These are phyloP conservation scores for Saccopteryx leptura DNA, from an alignment of 2,113 vertebrate species.

Conservation along the genomic window DNA sequence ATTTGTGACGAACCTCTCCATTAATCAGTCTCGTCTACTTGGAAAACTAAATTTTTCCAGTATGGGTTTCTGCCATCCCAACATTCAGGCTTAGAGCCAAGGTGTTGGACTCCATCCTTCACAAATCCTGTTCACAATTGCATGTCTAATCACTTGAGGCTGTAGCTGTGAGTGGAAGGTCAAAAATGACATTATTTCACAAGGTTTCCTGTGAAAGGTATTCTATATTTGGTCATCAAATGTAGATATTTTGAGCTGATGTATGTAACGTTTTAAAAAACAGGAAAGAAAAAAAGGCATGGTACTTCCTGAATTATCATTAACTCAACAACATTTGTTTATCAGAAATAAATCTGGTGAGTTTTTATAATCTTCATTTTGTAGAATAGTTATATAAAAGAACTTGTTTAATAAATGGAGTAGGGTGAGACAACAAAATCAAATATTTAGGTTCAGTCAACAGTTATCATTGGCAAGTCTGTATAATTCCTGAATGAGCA, in stretches of 20 bases:
- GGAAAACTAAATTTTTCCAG: constrained; percentile 72
- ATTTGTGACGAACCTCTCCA: constrained; percentile 66
- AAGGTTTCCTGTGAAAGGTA: constrained; percentile 45
- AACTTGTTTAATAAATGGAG: not conserved
- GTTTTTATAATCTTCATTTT: not conserved
- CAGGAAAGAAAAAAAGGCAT: not conserved
- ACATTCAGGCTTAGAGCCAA: constrained; percentile 48
- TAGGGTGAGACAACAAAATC: constrained; percentile 46
- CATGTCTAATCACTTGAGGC: constrained; percentile 58
- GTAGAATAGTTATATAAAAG: not conserved
- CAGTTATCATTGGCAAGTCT: not conserved
- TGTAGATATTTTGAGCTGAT: constrained; percentile 50
- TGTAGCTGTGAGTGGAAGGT: not conserved
- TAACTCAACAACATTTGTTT: constrained; percentile 24
- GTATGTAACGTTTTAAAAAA: not conserved
- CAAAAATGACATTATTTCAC: constrained; percentile 63
- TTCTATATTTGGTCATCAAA: not conserved
- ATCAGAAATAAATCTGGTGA: constrained; percentile 20
- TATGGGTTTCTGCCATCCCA: constrained; percentile 55
- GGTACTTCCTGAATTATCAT: not conserved
- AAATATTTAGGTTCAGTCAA: constrained; percentile 65
- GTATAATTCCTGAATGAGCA: constrained; percentile 23
- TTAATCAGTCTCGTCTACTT: constrained; percentile 72
- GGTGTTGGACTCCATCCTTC: constrained; percentile 42
- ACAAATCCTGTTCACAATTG: constrained; percentile 73